These are phyloP conservation scores for Boloria euphrosyne DNA, from an alignment of 2,888 invertebrate species.

Conservation along the genomic window DNA sequence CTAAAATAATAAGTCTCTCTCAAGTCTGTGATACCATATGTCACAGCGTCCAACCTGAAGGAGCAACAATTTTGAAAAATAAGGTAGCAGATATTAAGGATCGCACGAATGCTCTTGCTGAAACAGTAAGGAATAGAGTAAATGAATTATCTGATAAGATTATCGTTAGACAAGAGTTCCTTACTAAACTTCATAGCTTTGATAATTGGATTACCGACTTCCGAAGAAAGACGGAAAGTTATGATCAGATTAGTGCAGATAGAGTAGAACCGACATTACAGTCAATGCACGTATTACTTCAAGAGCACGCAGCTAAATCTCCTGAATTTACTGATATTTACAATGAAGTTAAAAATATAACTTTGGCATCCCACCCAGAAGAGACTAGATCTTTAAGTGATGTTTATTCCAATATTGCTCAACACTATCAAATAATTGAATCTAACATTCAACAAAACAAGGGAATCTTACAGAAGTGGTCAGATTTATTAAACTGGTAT, in stretches of 20 bases:
- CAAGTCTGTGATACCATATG: constrained; percentile 91
- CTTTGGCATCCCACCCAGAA: constrained; percentile 86
- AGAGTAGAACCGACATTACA: constrained; percentile 91
- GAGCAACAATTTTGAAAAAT: constrained; percentile 86
- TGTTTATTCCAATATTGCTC: constrained; percentile 88
- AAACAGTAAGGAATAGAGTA: constrained; percentile 88
- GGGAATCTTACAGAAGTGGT: constrained; percentile 90
- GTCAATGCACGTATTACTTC: constrained; percentile 89
- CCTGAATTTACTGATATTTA: constrained; percentile 89
- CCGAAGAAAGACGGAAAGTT: constrained; percentile 86
- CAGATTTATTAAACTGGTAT: constrained; percentile 90
- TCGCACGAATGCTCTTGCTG: constrained; percentile 88
- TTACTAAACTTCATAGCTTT: constrained; percentile 89
- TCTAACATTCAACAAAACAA: constrained; percentile 89
- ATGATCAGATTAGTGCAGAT: constrained; percentile 91
- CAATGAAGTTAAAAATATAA: constrained; percentile 90
- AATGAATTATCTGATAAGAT: constrained; percentile 92
- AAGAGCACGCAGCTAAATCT: constrained; percentile 93
- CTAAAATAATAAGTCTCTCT: constrained; percentile 89
- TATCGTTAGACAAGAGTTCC: constrained; percentile 91
- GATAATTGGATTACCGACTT: constrained; percentile 91
- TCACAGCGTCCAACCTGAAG: constrained; percentile 89
- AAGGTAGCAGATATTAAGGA: constrained; percentile 88
- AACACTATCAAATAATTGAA: constrained; percentile 89
- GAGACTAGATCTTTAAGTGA: constrained; percentile 88